Evolutionary conservation across 1,140 invertebrate species (phyloP), one percentile per base, ranked within the genome.

Genomic region (Theocolax elegans): DNA sequence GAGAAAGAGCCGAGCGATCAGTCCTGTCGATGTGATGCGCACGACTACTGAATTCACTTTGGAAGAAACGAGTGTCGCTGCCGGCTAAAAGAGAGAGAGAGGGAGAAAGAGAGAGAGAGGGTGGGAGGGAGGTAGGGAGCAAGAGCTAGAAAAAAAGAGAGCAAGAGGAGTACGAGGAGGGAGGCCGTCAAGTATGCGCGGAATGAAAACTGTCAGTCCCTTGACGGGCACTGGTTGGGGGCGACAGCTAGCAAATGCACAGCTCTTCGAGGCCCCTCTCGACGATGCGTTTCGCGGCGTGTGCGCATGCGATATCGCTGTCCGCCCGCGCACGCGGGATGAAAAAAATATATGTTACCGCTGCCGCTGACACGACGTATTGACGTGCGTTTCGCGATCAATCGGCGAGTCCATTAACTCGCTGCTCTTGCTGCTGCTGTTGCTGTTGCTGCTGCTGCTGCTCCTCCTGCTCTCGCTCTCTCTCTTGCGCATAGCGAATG

Each of bases 141-240:
- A 35, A 60, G 23, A 51, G 38, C 62, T 19, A 51, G 35, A 65
- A 31, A 53, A 56, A 51, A 53, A 40, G n/a, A 13, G 2, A 54
- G 40, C 38, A 54, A 42, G 31, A 58, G n/a, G n/a, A n/a, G 44
- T 8, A 19, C 48, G n/a, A 71, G 40, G 38, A 17, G 21, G 72
- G 62, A 72, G 72, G 72, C 68, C 76, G 76, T 80, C 77, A 78
- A 80, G 72, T 80, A 74, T 74, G 73, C 73, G 71, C 60, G 76
- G 80, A 81, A 80, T 81, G 79, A 80, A 80, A 80, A 80, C 80
- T 81, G 80, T 81, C 80, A 80, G 76, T 59, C 59, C 58, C 75
- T 74, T 77, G 74, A 79, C 72, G 76, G 66, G 73, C 67, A 72
- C 72, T 76, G 79, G 74, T 78, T 80, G 74, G 74, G 75, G 74